Evolutionary conservation across 2,888 invertebrate species (phyloP).

Genomic region (Drosophila algonquin): DNA sequence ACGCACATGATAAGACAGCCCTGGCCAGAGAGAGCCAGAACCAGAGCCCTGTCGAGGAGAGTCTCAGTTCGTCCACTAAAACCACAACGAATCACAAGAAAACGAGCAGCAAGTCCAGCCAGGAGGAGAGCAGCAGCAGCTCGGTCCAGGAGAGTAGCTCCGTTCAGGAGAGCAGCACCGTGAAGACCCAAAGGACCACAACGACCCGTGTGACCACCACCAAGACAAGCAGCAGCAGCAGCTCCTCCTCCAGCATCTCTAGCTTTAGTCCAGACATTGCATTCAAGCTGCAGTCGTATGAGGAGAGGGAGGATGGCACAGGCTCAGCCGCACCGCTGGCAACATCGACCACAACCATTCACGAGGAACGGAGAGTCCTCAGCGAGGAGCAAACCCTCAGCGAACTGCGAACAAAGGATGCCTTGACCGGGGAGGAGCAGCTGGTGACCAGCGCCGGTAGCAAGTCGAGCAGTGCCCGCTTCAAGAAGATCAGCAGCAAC

Average conservation of each 20-base stretch:
- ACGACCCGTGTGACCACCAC: conserved; percentile 65
- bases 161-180: conserved; percentile 29
- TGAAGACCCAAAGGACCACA: conserved; percentile 52
- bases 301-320: conserved; percentile 63
- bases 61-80: conserved; percentile 6
- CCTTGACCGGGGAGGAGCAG: conserved; percentile 78
- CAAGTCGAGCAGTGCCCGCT: conserved; percentile 76
- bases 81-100: conserved; percentile 31
- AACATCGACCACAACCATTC: conserved; percentile 61
- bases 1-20: conserved; percentile 42
- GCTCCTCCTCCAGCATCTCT: conserved; percentile 24
- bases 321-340: background rate
- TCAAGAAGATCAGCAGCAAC: conserved; percentile 80
- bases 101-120: conserved; percentile 12
- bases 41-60: conserved; percentile 2
- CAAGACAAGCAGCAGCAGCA: conserved; percentile 54
- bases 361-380: conserved; percentile 78
- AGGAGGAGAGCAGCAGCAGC: conserved; percentile 23
- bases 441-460: conserved; percentile 76
- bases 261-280: conserved; percentile 51
- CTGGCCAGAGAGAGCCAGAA: background rate
- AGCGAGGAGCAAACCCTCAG: conserved; percentile 77
- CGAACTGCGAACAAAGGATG: conserved; percentile 73
- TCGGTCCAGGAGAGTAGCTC: conserved; percentile 27
- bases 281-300: conserved; percentile 78